Evolutionary conservation across 2,797 vertebrate genomes (phyloP).

Genomic region (Carcharodon carcharias): DNA sequence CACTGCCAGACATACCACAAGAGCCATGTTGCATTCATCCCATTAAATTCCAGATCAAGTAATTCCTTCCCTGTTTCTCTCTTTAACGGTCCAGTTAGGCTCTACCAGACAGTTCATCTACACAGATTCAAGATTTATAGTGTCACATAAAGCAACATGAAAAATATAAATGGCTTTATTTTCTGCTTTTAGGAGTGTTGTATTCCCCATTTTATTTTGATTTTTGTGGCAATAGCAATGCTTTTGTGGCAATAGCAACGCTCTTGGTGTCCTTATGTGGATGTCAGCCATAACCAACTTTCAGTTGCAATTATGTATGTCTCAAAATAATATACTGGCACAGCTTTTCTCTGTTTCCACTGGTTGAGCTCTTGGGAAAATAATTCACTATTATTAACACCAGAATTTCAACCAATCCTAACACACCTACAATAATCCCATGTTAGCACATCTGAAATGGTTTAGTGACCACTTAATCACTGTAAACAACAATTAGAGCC

Average conservation of each 20-base stretch:
- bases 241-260: neutral
- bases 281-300: neutral
- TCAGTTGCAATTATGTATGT: neutral
- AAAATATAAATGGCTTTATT: neutral
- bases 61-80: neutral
- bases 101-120: neutral
- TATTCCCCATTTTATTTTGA: neutral
- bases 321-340: neutral
- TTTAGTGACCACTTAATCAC: neutral
- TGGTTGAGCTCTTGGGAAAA: neutral
- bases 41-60: neutral
- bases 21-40: neutral
- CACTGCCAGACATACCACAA: neutral
- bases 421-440: slow-evolving; percentile 4
- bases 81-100: neutral
- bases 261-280: neutral
- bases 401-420: neutral
- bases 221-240: neutral
- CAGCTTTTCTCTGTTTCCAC: neutral
- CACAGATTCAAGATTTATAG: neutral
- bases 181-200: neutral
- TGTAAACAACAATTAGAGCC: neutral
- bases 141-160: neutral
- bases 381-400: slow-evolving; percentile 8
- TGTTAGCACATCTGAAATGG: neutral